A percentile compares a stretch with the other conserved stretches of the same genome.
Conservation (phyloP, 2,888 invertebrate genomes). For the Cephalotes varians region DNA sequence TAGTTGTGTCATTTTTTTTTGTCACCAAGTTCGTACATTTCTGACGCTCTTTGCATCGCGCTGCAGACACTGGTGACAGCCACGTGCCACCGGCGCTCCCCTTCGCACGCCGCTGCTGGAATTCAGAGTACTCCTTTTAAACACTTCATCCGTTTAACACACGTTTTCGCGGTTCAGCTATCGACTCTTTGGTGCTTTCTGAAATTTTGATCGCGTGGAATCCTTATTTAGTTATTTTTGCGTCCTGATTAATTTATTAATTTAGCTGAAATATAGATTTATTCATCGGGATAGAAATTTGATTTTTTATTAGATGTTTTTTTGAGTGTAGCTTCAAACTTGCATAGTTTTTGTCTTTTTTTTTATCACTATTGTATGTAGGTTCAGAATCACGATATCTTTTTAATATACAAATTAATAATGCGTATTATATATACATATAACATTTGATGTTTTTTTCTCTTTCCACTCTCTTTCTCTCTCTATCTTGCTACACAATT, state of each 20-base stretch:
- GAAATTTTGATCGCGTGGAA: background rate
- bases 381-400: background rate
- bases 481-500: background rate
- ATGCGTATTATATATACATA: background rate
- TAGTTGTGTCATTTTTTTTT: slow-evolving; percentile 22
- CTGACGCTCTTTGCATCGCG: slow-evolving; percentile 62
- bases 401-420: background rate
- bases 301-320: background rate
- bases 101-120: slow-evolving; percentile 58
- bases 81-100: slow-evolving; percentile 68
- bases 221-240: background rate
- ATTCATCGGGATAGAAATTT: background rate
- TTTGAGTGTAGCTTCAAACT: background rate
- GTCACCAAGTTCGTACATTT: slow-evolving; percentile 18
- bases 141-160: slow-evolving; percentile 21
- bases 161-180: background rate
- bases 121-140: slow-evolving; percentile 43
- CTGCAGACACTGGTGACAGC: slow-evolving; percentile 67
- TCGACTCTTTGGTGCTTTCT: background rate
- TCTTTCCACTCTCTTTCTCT: background rate
- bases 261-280: background rate
- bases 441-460: background rate
- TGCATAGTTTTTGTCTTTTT: background rate
- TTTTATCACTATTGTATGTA: background rate
- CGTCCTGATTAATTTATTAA: background rate